phyloP scores from a whole-genome alignment of 2,797 vertebrate species.

The Peromyscus melanophrys region DNA sequence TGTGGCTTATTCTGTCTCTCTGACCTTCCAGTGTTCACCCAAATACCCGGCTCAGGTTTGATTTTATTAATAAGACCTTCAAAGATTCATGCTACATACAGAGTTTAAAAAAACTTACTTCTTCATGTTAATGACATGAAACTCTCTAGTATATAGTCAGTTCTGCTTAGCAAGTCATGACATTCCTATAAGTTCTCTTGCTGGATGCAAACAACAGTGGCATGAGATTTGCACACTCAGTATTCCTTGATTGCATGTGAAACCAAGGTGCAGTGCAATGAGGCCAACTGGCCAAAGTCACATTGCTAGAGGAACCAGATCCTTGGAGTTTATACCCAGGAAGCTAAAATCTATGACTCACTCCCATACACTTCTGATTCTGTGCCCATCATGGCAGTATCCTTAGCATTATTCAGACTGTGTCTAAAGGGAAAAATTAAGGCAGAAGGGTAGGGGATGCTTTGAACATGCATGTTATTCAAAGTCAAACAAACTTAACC shows the following conservation, averaged over 20 bases:
- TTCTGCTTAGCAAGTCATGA: neutral
- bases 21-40: too few relatives aligned
- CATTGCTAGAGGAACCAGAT: neutral
- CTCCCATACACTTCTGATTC: neutral
- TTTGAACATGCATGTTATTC: neutral
- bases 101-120: neutral
- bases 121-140: neutral
- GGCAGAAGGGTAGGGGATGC: neutral
- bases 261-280: neutral
- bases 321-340: fast-evolving
- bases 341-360: neutral
- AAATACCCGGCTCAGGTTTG: too few relatives aligned
- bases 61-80: too few relatives aligned
- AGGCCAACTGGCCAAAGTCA: neutral
- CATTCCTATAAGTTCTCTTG: neutral
- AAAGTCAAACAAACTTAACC: neutral
- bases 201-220: neutral
- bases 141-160: neutral
- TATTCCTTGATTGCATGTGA: neutral
- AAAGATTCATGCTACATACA: too few relatives aligned
- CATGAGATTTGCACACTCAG: neutral
- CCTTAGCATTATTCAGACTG: neutral
- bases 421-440: neutral
- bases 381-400: too few relatives aligned
- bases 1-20: too few relatives aligned